Evolutionary conservation across 1,140 invertebrate species (phyloP), one percentile per base, ranked within the genome.

Genomic region (Pachyrhynchus sulphureomaculatus): DNA sequence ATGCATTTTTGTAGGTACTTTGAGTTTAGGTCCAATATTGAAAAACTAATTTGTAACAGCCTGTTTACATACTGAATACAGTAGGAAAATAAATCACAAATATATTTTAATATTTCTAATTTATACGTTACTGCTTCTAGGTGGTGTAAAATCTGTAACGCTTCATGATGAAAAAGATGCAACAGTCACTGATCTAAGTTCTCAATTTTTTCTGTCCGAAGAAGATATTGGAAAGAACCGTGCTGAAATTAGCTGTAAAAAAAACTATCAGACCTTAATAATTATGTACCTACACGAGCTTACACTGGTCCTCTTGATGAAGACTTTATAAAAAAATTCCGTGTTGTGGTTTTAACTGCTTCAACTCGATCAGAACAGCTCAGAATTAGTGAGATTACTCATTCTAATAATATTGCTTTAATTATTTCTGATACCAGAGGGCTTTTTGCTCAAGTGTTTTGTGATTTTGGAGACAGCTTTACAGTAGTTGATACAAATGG

Each of bases 131-230:
- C 5, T 32, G 44, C n/a, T 44, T 36, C 8, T 36, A 62, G 93
- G 91, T 71, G 97, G 97, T 64, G 96, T 99, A 18, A 96, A 97
- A 76, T 96, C 94, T 20, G 96, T 99, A 33, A 97, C 95, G 36
- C 80, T 99, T 62, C 95, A 98, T 77, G 97, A 99, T 78, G 81
- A 86, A 69, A 77, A 77, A 49, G 65, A 70, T 59, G 86, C 85
- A 65, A 77, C 78, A n/a, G 76, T 86, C 6, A 69, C 78, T 9
- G 88, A 92, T 76, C 78, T 91, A 53, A 85, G 88, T 1, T 90
- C 89, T 58, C 90, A 98, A 79, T 99, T 97, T 78, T 99, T 96
- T 76, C 78, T 98, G 20, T 86, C 82, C 21, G 88, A 96, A 78
- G 77, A 79, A 10, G 88, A 93, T 73, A 77, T 96, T 68, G 87